Conservation (phyloP, 2,113 vertebrate genomes). For the Chamaea fasciata region DNA sequence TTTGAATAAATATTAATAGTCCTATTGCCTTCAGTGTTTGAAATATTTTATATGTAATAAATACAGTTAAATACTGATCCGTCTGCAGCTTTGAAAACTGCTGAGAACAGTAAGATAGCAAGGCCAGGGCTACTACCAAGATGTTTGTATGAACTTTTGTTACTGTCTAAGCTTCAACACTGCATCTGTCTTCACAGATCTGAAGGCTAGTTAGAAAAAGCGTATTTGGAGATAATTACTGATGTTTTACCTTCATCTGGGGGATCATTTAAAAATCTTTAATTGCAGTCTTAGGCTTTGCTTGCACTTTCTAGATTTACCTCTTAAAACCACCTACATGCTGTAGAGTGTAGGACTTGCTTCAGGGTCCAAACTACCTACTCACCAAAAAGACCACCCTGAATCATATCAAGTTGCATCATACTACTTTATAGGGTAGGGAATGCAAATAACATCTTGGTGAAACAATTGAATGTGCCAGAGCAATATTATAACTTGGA, state of each 20-base stretch:
- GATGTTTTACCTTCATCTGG: background rate
- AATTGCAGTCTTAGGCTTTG: background rate
- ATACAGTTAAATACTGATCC: background rate
- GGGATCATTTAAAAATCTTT: background rate
- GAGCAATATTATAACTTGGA: background rate
- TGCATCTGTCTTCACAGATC: background rate
- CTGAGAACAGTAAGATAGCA: background rate
- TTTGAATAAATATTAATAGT: background rate
- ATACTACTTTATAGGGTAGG: background rate
- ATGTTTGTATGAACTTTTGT: background rate
- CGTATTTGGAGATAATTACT: background rate
- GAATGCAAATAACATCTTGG: background rate
- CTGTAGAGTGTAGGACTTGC: accelerated
- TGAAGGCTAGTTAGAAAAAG: background rate
- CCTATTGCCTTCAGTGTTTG: background rate
- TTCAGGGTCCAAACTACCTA: background rate
- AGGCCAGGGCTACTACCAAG: background rate
- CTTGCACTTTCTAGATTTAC: background rate
- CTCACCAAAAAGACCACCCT: background rate
- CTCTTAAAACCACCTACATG: background rate
- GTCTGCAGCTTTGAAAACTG: background rate
- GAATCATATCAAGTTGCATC: background rate
- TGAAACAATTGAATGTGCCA: background rate
- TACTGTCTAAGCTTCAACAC: background rate
- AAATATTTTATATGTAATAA: background rate